These are phyloP conservation scores for Suillia variegata DNA, from an alignment of 2,888 invertebrate genomes.

Conservation along the genomic window DNA sequence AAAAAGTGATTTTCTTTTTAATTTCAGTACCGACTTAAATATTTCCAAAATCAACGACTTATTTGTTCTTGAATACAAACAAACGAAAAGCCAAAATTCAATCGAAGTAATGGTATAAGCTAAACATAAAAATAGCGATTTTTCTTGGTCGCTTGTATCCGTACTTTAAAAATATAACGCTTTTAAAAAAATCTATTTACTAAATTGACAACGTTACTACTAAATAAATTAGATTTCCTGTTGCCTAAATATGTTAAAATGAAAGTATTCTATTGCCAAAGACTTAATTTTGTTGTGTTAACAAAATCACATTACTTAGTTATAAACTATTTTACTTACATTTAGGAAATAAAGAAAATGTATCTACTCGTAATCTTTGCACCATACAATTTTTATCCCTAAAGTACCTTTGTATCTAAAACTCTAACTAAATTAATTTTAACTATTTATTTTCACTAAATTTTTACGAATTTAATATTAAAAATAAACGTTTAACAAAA, in stretches of 20 bases:
- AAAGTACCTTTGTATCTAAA: background rate
- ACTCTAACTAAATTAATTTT: background rate
- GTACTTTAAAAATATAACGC: too few species aligned
- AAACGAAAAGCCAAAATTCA: slow-evolving; percentile 31
- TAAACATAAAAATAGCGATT: too few species aligned
- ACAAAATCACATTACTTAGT: background rate
- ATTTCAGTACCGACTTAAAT: too few species aligned
- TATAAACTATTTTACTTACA: too few species aligned
- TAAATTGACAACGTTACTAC: slow-evolving; percentile 4
- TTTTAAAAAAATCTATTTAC: too few species aligned
- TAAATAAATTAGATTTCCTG: slow-evolving; percentile 17
- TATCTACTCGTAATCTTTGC: background rate
- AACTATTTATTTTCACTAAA: background rate
- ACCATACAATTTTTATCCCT: background rate
- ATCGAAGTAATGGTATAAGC: slow-evolving; percentile 20
- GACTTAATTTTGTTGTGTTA: background rate
- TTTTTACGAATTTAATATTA: slow-evolving; percentile 1
- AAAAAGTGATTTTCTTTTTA: too few species aligned
- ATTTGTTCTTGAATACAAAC: too few species aligned
- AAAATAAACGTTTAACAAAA: too few species aligned
- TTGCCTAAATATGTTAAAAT: slow-evolving; percentile 14
- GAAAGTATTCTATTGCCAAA: slow-evolving; percentile 4
- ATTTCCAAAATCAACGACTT: too few species aligned
- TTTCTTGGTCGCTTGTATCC: too few species aligned
- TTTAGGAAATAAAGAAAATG: background rate